A percentile compares a stretch with the other conserved stretches of the same genome.
These are phyloP conservation scores for Lomographa bimaculata DNA, from an alignment of 2,888 invertebrate genomes.

Conservation along the genomic window DNA sequence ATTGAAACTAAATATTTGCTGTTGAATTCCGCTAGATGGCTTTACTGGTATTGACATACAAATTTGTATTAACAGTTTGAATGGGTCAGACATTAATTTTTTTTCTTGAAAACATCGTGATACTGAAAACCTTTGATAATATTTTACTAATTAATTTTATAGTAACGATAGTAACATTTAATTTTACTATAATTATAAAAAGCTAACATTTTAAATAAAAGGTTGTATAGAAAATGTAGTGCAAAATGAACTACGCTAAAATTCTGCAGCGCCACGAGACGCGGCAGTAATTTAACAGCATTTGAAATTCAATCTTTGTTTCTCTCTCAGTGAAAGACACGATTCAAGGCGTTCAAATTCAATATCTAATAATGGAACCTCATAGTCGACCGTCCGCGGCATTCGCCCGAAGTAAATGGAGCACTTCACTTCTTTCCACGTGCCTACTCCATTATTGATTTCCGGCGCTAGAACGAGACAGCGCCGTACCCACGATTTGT, in stretches of 20 bases:
- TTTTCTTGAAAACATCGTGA: no score
- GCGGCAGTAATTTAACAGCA: constrained; percentile 1
- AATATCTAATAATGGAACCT: constrained; percentile 53
- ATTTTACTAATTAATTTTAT: no score
- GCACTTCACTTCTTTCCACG: constrained; percentile 75
- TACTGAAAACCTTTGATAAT: no score
- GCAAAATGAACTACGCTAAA: no score
- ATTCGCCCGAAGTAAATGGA: constrained; percentile 70
- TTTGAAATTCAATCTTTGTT: constrained; percentile 45
- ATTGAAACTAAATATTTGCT: no score
- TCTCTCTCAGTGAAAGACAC: constrained; percentile 18
- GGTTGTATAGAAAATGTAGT: no score
- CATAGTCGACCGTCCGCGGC: constrained; percentile 53
- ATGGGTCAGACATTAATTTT: no score
- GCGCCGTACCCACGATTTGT: constrained; percentile 75
- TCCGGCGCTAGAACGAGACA: constrained; percentile 75
- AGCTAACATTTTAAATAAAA: no score
- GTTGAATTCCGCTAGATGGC: constrained; percentile 30
- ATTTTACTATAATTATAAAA: no score
- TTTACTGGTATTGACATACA: constrained; percentile 17
- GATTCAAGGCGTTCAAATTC: constrained; percentile 48
- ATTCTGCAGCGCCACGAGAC: no score
- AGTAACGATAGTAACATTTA: no score
- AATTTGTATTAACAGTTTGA: no score
- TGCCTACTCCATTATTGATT: constrained; percentile 82